Evolutionary conservation across 2,888 invertebrate genomes (phyloP).

Genomic region (Geophilus truncorum): DNA sequence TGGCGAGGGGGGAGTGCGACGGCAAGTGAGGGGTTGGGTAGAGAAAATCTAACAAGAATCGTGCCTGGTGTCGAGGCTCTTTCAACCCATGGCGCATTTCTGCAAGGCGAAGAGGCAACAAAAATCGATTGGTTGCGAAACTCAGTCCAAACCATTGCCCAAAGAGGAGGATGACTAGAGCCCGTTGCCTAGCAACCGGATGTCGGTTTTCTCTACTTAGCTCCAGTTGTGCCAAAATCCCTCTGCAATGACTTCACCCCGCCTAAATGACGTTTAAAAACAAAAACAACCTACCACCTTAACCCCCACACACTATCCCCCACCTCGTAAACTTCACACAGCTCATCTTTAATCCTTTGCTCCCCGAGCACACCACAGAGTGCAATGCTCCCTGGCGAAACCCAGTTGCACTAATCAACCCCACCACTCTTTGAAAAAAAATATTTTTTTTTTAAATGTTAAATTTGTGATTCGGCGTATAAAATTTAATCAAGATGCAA

Average conservation of each 20-base stretch:
- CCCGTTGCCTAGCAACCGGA: not conserved
- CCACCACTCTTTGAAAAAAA: too few species aligned
- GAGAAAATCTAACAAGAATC: not conserved
- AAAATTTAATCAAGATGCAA: slow-evolving; percentile 8
- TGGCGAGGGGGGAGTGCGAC: not conserved
- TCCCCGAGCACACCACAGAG: not conserved
- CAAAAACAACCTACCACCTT: not conserved
- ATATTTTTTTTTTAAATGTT: not conserved
- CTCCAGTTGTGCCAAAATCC: slow-evolving; percentile 17
- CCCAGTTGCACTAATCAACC: not conserved
- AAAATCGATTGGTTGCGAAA: slow-evolving; percentile 27
- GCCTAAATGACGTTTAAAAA: not conserved
- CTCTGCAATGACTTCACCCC: not conserved
- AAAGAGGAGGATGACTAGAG: slow-evolving; percentile 19
- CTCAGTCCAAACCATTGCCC: slow-evolving; percentile 27
- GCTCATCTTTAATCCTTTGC: not conserved
- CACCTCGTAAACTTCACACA: not conserved
- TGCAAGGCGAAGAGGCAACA: slow-evolving; percentile 27
- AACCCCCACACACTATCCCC: not conserved
- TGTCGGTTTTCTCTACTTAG: not conserved
- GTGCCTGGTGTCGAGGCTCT: slow-evolving; percentile 23
- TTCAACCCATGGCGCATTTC: slow-evolving; percentile 25
- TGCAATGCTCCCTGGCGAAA: not conserved
- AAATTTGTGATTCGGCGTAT: not conserved
- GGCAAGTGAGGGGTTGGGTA: not conserved